phyloP scores from a whole-genome alignment of 1,140 invertebrate species.

The Uloborus diversus region DNA sequence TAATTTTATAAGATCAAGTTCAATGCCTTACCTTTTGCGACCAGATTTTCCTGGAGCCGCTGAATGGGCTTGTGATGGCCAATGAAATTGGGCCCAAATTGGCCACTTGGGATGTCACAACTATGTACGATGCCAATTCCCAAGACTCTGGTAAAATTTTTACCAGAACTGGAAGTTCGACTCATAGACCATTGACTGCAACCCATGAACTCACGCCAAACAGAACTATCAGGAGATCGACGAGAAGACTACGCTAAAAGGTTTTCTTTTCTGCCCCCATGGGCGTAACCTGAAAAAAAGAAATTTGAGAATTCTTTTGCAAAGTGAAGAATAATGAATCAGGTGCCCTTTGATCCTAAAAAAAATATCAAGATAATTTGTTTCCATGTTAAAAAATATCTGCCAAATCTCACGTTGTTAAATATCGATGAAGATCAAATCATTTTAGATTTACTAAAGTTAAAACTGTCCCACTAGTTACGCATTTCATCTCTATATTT shows the following conservation, averaged over 20 bases:
- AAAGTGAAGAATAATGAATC: too few species aligned
- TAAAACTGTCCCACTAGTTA: too few species aligned
- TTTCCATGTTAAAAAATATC: too few species aligned
- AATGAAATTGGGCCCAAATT: constrained; percentile 90
- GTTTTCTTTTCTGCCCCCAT: constrained; percentile 2
- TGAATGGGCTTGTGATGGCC: too few species aligned
- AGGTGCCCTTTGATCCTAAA: too few species aligned
- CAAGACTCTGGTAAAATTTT: constrained; percentile 85
- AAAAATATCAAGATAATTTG: too few species aligned
- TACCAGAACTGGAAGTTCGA: constrained; percentile 87
- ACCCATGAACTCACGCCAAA: constrained; percentile 92
- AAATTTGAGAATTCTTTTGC: too few species aligned
- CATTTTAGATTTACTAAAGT: too few species aligned
- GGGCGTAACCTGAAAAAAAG: constrained; percentile 10
- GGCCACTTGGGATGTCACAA: constrained; percentile 81
- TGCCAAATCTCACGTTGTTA: too few species aligned
- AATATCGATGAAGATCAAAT: too few species aligned
- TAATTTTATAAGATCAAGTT: too few species aligned
- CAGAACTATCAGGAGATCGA: constrained; percentile 75
- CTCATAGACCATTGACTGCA: constrained; percentile 87
- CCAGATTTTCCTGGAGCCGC: constrained; percentile 61
- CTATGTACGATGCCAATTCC: constrained; percentile 85
- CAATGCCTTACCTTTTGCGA: constrained; percentile 49
- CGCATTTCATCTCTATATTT: too few species aligned
- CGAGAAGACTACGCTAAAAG: background rate